A percentile compares a stretch with the other conserved stretches of the same genome.
These are phyloP conservation scores for Bagarius yarrelli DNA, from an alignment of 2,113 vertebrate species.

Conservation along the genomic window DNA sequence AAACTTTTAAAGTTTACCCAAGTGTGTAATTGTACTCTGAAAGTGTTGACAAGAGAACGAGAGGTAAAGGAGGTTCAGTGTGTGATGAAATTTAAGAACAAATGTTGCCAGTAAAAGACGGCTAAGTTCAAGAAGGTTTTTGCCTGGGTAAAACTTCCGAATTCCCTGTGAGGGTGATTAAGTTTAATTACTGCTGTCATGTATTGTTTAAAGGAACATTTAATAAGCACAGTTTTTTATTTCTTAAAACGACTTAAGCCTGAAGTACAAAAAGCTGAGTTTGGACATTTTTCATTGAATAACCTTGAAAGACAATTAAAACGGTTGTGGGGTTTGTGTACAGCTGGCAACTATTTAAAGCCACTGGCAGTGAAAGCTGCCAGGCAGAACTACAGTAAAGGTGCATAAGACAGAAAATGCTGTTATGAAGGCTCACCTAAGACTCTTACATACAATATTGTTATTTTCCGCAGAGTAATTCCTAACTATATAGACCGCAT, in stretches of 20 bases:
- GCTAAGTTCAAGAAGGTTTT: neutral
- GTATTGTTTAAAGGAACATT: conserved; percentile 3
- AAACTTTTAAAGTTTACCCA: conserved; percentile 17
- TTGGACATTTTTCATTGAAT: conserved; percentile 16
- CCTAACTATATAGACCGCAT: neutral
- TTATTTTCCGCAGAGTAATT: no score
- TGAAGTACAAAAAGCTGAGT: neutral
- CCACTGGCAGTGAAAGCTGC: conserved; percentile 15
- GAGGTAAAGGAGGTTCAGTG: neutral
- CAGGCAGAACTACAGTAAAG: conserved; percentile 30
- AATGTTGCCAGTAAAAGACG: neutral
- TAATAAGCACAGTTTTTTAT: neutral
- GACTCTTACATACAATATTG: conserved; percentile 18
- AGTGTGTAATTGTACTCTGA: conserved; percentile 7
- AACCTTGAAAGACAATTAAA: conserved; percentile 28
- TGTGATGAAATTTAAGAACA: neutral
- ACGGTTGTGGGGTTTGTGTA: neutral
- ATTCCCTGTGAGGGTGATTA: neutral
- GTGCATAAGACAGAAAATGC: conserved; percentile 33
- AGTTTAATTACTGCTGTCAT: neutral
- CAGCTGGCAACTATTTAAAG: conserved; percentile 25
- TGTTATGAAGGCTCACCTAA: neutral
- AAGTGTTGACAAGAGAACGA: conserved; percentile 15
- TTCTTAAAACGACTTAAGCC: neutral
- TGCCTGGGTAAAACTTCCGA: neutral